These are phyloP conservation scores for Parauchenoglanis ngamensis DNA, from an alignment of 2,797 vertebrate species.

Conservation along the genomic window DNA sequence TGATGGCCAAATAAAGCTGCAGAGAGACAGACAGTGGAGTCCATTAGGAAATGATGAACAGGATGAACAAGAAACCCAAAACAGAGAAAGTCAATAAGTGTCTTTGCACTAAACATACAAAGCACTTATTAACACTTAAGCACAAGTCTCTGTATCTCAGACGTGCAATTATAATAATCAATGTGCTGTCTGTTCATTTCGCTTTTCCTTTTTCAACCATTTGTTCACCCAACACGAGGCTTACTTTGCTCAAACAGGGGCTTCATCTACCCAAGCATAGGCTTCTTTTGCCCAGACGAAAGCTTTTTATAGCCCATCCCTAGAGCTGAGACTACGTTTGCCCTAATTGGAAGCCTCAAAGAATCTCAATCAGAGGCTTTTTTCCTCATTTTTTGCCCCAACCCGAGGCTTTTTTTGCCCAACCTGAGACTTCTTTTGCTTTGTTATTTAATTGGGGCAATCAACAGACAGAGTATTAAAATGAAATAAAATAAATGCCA, in stretches of 20 bases:
- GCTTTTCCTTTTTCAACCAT: not conserved
- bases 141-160: not conserved
- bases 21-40: constrained; percentile 27
- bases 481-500: not conserved
- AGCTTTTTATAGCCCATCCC: not conserved
- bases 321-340: not conserved
- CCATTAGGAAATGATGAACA: not conserved
- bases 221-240: not conserved
- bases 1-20: constrained; percentile 85
- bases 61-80: not conserved
- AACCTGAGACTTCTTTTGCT: not conserved
- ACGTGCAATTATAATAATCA: not conserved
- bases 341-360: not conserved
- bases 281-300: not conserved
- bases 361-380: not conserved
- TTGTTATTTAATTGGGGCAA: not conserved
- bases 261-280: not conserved
- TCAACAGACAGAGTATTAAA: not conserved
- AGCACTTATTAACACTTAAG: not conserved
- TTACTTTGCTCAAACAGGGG: not conserved
- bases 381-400: no score
- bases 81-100: not conserved
- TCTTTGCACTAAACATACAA: not conserved
- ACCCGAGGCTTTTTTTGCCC: not conserved
- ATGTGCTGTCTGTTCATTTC: not conserved